Conservation (phyloP, 2,888 invertebrate species). For the Catocala nupta region DNA sequence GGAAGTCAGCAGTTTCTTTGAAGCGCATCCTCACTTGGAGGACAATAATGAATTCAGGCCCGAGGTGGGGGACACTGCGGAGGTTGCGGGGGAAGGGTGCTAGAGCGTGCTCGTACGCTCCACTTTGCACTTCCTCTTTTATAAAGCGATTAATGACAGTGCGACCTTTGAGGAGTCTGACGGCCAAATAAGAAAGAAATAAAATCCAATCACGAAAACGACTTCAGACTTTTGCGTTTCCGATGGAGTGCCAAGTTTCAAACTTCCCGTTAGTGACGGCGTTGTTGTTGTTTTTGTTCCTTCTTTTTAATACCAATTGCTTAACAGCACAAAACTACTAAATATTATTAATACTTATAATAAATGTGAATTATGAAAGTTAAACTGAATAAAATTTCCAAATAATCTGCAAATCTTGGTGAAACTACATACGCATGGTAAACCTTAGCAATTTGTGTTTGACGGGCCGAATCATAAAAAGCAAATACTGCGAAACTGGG, state of each 20-base stretch:
- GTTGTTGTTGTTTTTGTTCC: slow-evolving; percentile 28
- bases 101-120: slow-evolving; percentile 77
- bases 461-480: slow-evolving; percentile 29
- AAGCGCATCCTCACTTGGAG: slow-evolving; percentile 76
- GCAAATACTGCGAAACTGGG: slow-evolving; percentile 31
- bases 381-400: background rate
- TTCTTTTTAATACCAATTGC: slow-evolving; percentile 3
- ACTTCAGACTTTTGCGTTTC: slow-evolving; percentile 42
- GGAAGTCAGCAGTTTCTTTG: slow-evolving; percentile 84
- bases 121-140: slow-evolving; percentile 80
- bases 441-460: slow-evolving; percentile 27
- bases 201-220: slow-evolving; percentile 72
- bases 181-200: slow-evolving; percentile 74
- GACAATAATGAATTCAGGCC: slow-evolving; percentile 84
- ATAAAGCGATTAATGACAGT: slow-evolving; percentile 82
- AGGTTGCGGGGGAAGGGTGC: slow-evolving; percentile 47
- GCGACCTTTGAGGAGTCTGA: slow-evolving; percentile 71
- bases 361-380: background rate
- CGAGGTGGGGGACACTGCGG: slow-evolving; percentile 55
- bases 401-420: slow-evolving; percentile 10
- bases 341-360: background rate
- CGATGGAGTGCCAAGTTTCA: slow-evolving; percentile 36
- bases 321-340: background rate
- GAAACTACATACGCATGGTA: slow-evolving; percentile 17
- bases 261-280: slow-evolving; percentile 25